phyloP scores from a whole-genome alignment of 1,140 invertebrate genomes.

The Drosophila sechellia region DNA sequence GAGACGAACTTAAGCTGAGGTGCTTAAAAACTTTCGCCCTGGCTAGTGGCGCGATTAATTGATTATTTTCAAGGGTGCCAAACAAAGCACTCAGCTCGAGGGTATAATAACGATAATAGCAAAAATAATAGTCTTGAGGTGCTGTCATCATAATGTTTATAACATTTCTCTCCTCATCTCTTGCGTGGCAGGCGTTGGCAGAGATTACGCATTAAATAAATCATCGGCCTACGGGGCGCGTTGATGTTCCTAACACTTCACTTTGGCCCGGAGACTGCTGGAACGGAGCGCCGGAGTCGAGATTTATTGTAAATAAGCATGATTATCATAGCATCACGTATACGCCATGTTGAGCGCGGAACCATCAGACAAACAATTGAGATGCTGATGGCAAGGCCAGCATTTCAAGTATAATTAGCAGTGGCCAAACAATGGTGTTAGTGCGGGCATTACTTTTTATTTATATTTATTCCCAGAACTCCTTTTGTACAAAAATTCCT shows the following conservation, averaged over 20 bases:
- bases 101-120: slow-evolving; percentile 46
- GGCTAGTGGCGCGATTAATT: slow-evolving; percentile 71
- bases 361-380: slow-evolving; percentile 4
- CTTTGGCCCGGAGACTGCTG: slow-evolving; percentile 24
- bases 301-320: slow-evolving; percentile 82
- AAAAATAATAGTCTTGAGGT: slow-evolving; percentile 71
- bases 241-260: slow-evolving; percentile 72
- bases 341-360: slow-evolving; percentile 57
- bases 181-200: slow-evolving; percentile 65
- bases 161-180: slow-evolving; percentile 46
- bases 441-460: slow-evolving; percentile 6
- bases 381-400: slow-evolving; percentile 16
- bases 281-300: slow-evolving; percentile 43
- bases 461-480: neutral
- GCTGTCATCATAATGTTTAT: slow-evolving; percentile 77
- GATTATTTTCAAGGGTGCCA: slow-evolving; percentile 64
- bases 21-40: slow-evolving; percentile 58
- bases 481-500: neutral
- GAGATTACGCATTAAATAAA: slow-evolving; percentile 81
- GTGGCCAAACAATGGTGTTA: neutral
- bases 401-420: slow-evolving; percentile 38
- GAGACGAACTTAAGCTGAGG: slow-evolving; percentile 18
- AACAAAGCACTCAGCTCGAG: slow-evolving; percentile 62
- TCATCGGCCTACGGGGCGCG: slow-evolving; percentile 62
- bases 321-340: slow-evolving; percentile 80